A percentile compares a stretch with the other conserved stretches of the same genome.
These are phyloP conservation scores for Holothuria glaberrima DNA, from an alignment of 35 echinoderm and acorn worm species.

Conservation along the genomic window DNA sequence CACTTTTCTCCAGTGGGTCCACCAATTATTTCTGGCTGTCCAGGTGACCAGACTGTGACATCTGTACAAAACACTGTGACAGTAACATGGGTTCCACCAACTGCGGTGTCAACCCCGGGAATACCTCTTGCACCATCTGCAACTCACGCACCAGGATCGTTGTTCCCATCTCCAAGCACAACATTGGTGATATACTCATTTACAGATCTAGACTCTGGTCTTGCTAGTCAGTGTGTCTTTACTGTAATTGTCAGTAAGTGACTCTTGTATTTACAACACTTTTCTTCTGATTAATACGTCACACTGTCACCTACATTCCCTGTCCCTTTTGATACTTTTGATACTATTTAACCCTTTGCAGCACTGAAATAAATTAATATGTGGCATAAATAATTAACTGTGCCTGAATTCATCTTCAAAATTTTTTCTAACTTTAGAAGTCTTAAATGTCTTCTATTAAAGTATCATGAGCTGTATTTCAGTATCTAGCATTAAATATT, in stretches of 20 bases:
- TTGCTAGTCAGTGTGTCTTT: constrained; percentile 4
- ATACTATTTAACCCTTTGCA: no score
- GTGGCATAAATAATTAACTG: no score
- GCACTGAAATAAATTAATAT: no score
- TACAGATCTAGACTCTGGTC: constrained; percentile 18
- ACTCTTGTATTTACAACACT: no score
- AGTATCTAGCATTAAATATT: no score
- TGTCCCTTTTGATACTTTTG: no score
- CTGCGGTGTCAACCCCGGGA: neutral
- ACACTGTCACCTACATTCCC: no score
- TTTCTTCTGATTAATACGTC: no score
- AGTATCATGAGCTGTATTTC: no score
- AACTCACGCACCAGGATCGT: neutral
- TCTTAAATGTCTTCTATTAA: no score
- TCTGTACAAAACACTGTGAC: neutral
- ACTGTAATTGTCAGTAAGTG: constrained; percentile 22
- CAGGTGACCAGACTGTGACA: neutral
- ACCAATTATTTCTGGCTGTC: constrained; percentile 5
- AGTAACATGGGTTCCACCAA: constrained; percentile 29
- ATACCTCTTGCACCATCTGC: neutral
- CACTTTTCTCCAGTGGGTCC: constrained; percentile 2
- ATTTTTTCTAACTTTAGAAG: no score
- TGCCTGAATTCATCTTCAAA: no score
- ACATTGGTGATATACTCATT: constrained; percentile 17
- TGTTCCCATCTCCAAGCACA: constrained; percentile 5